Evolutionary conservation across 2,888 invertebrate species (phyloP), one percentile per base, ranked within the genome.

Genomic region (Hirtodrosophila histrioides): DNA sequence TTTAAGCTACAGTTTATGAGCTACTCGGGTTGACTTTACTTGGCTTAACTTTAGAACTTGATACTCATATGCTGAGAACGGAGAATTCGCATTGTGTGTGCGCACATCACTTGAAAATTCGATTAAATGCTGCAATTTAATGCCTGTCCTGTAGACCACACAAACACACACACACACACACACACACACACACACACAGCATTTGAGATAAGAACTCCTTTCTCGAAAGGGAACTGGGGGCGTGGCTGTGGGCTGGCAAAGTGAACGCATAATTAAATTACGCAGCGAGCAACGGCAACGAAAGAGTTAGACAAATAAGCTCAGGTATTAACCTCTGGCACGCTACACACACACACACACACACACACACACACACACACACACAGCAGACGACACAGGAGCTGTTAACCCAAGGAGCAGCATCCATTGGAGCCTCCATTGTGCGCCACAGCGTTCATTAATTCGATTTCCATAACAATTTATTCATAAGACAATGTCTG

Each of bases 381-480:
- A 49, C 49, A 54, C 61, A 50, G 70, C 69, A 66, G 65, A 61
- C 55, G 37, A 46, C 48, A 55, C 31, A 8, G 31, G 9, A 31
- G 31, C 31, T 31, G 31, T 31, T 31, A 31, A 36, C 43, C 49
- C 31, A 56, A 54, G 65, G 36, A 51, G 60, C 66, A 45, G 23
- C 31, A 31, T 27, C 53, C 53, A 44, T 48, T 51, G 74, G 70
- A 69, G 62, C 72, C 82, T 69, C 71, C 88, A 88, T 83, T 84
- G 84, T 86, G 87, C 86, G 76, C 79, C 86, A 82, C 86, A 88
- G 90, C 90, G 90, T 91, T 91, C 91, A 91, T 91, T 91, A 91
- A 91, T 91, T 91, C 92, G 91, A 91, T 91, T 91, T 91, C 91
- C 92, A 91, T 91, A 91, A 91, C 92, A 91, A 91, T 91, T 91